phyloP scores from a whole-genome alignment of 2,797 vertebrate species.

The Buphagus erythrorhynchus region DNA sequence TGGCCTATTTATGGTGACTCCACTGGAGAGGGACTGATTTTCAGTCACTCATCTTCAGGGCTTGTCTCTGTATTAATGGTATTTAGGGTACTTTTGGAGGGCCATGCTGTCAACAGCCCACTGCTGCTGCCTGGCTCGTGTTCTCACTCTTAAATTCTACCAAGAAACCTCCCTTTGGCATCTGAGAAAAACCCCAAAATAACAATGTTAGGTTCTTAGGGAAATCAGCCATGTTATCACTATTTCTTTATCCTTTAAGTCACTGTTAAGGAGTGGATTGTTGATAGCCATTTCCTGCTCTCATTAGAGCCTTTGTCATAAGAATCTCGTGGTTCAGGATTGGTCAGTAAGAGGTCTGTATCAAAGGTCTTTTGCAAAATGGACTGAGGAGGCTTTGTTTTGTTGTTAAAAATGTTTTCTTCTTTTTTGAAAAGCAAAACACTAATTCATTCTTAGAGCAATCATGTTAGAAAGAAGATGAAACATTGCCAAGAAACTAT shows the following conservation, averaged over 20 bases:
- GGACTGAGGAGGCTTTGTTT: not conserved
- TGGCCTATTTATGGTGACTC: not conserved
- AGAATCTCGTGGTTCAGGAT: not conserved
- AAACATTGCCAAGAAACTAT: not conserved
- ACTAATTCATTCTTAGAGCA: not conserved
- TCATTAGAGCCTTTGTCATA: constrained; percentile 46
- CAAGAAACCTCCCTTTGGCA: constrained; percentile 12
- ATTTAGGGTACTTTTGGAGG: not conserved
- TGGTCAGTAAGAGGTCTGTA: not conserved
- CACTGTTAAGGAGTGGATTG: constrained; percentile 20
- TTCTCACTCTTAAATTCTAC: not conserved
- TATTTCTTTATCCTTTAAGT: constrained; percentile 54
- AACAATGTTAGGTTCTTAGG: constrained; percentile 11
- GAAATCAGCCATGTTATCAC: constrained; percentile 31
- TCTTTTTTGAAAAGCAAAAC: not conserved
- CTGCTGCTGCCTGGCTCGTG: not conserved
- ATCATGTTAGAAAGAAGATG: not conserved
- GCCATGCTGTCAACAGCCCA: not conserved
- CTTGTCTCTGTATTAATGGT: not conserved
- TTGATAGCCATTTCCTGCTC: constrained; percentile 35
- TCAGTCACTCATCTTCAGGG: not conserved
- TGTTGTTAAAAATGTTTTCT: not conserved
- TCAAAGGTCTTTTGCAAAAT: not conserved
- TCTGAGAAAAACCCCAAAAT: constrained; percentile 33
- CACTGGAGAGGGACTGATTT: not conserved